Evolutionary conservation across 2,113 vertebrate genomes (phyloP).

Genomic region (Platanista minor): DNA sequence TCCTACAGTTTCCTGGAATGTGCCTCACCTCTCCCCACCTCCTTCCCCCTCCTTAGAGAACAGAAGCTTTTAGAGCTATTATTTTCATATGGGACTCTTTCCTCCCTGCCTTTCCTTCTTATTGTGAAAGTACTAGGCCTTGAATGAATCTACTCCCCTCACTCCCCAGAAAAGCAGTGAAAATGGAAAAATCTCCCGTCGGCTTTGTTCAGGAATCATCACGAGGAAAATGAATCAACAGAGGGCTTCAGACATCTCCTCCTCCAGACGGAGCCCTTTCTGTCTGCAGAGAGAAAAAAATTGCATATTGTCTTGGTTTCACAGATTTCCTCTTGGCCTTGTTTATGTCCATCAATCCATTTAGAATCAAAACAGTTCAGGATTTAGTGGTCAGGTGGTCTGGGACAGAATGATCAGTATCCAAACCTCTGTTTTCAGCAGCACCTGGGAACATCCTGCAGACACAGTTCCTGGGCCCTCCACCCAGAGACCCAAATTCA

Average conservation of each 20-base stretch:
- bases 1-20: neutral
- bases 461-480: neutral
- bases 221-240: neutral
- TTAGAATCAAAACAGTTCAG: neutral
- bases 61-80: neutral
- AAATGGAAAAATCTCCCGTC: neutral
- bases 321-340: neutral
- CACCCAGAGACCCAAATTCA: no score
- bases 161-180: accelerated
- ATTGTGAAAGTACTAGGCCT: neutral
- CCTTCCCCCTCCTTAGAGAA: neutral
- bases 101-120: neutral
- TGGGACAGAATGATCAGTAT: accelerated
- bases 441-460: accelerated
- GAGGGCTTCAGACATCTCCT: neutral
- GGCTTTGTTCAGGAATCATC: neutral
- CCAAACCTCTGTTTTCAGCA: neutral
- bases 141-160: no score
- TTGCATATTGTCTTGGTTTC: accelerated
- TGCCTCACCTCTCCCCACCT: neutral
- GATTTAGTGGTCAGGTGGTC: neutral
- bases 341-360: neutral
- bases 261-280: neutral
- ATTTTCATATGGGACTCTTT: neutral
- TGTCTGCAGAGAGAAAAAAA: neutral